These are phyloP conservation scores for Meleagris gallopavo DNA, from an alignment of 2,113 vertebrate species.

Conservation along the genomic window DNA sequence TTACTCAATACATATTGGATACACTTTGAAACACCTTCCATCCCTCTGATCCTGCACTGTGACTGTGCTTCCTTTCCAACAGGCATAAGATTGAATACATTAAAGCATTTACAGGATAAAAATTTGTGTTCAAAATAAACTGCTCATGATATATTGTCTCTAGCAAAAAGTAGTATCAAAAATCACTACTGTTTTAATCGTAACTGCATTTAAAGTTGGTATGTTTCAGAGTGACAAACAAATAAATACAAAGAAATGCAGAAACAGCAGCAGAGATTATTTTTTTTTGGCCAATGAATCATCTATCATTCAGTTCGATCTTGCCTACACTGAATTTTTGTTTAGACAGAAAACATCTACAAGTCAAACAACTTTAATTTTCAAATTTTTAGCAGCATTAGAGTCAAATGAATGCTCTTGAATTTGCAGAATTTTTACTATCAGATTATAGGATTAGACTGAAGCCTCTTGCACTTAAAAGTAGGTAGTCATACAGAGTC, in stretches of 20 bases:
- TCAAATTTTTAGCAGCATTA: not conserved
- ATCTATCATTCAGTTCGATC: not conserved
- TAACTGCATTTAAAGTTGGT: not conserved
- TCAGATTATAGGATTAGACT: not conserved
- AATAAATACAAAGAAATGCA: not conserved
- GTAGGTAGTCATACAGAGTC: not conserved
- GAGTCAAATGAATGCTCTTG: not conserved
- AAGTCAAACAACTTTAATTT: not conserved
- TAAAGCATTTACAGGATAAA: not conserved
- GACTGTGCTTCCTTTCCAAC: not conserved
- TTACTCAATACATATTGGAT: not conserved
- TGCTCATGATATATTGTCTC: not conserved
- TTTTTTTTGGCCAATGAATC: not conserved
- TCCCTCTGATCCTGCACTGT: not conserved
- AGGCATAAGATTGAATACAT: not conserved
- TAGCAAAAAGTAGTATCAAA: rapidly evolving
- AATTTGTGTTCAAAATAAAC: not conserved
- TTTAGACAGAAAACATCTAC: not conserved
- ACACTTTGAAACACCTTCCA: not conserved
- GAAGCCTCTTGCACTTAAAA: not conserved
- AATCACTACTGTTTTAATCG: not conserved
- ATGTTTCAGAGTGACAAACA: not conserved
- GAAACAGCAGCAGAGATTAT: not conserved
- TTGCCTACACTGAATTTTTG: not conserved
- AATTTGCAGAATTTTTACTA: not conserved